Base-by-base conservation (phyloP, 2,888 invertebrate genomes). In the Catocala nupta region DNA sequence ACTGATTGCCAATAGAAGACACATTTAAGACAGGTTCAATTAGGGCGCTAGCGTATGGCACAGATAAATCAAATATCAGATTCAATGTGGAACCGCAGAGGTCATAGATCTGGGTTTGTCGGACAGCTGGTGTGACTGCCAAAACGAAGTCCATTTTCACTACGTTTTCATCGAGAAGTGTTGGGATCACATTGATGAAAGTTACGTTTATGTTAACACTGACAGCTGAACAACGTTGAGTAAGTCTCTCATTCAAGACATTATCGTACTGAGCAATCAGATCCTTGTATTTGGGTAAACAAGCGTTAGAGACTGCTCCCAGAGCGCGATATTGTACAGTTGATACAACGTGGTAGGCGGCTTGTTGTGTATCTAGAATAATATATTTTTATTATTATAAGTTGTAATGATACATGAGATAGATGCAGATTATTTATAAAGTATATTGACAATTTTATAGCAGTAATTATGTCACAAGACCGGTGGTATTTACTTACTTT, bases 121-220 rank as follows among this genome's bases (percentile, higher is more conserved):
- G 96, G 33, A 99, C 96, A 2, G 97, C 97, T 1, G 99, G 99
- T 55, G 97, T 96, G 52, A 99, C 97, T 34, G 97, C 97, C 12
- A 99, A 90, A 10, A 98, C 96, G 75, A 98, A 99, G 90, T 98
- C 98, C 94, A 98, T 97, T 90, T 97, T 97, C 0, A 98, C 96
- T 5, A 98, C 96, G 84, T 98, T 98, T 86, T 98, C 98, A 81
- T 98, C 98, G 1, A 97, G 83, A 11, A 98, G 91, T 56, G 95
- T 95, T n/a, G 98, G 97, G 81, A 96, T 95, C 0, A 97, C 97
- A 76, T 97, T 96, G 0, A 98, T 95, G 80, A 99, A 97, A 0
- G 98, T 97, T 0, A 99, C 99, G 82, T 98, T 98, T 95, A 99
- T 98, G 84, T 98, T 97, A 0, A 99, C 98, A 81, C 98, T 98